Evolutionary conservation across 2,113 vertebrate species (phyloP).

Genomic region (Tretioscincus oriximinensis): DNA sequence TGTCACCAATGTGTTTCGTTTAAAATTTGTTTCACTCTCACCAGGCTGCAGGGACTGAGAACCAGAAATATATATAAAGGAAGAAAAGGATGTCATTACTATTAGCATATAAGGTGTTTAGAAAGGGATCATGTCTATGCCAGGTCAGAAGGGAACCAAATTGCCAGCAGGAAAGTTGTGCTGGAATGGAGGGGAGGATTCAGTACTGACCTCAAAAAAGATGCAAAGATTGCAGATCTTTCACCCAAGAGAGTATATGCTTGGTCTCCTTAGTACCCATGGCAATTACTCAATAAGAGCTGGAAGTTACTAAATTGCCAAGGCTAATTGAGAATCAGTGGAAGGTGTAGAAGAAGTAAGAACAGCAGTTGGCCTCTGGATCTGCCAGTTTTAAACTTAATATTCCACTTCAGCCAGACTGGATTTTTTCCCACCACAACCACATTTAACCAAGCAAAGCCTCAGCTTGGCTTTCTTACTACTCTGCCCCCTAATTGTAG

Average conservation of each 20-base stretch:
- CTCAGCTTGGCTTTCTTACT: not conserved
- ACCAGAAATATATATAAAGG: conserved; percentile 30
- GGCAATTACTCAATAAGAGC: too few relatives aligned
- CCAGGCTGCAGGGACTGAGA: conserved; percentile 22
- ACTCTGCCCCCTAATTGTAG: not conserved
- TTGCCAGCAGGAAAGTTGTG: not conserved
- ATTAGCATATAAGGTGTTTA: not conserved
- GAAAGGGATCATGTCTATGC: not conserved
- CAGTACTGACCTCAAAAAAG: not conserved
- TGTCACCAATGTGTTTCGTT: not conserved
- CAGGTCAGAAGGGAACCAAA: not conserved
- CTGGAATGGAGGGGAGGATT: not conserved
- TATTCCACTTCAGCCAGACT: too few relatives aligned
- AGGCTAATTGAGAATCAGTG: not conserved
- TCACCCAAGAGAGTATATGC: too few relatives aligned
- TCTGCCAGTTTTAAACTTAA: not conserved
- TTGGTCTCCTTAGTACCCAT: too few relatives aligned
- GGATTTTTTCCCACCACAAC: not conserved
- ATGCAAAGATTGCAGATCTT: not conserved
- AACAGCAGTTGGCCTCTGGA: too few relatives aligned
- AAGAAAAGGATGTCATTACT: not conserved
- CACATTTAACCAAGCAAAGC: not conserved
- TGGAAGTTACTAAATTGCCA: too few relatives aligned
- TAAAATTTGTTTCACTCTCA: conserved; percentile 7
- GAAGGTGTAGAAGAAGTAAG: not conserved